These are phyloP conservation scores for Cavia porcellus DNA, from an alignment of 2,113 vertebrate species.

Conservation along the genomic window DNA sequence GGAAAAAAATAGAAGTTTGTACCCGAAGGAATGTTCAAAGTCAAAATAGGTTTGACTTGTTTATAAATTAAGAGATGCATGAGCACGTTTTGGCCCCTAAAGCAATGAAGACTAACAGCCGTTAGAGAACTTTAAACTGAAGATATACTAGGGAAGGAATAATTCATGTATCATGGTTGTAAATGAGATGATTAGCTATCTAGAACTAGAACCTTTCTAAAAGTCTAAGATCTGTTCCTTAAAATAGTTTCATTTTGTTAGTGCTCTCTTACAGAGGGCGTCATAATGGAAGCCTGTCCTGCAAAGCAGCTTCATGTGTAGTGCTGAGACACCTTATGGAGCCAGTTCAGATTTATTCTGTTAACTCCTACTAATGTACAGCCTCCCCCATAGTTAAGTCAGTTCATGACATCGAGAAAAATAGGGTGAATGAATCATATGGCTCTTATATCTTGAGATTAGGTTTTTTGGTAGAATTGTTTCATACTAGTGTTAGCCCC, in stretches of 20 bases:
- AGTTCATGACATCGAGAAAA: constrained; percentile 16
- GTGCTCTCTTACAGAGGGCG: not conserved
- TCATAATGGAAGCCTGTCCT: not conserved
- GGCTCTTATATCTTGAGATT: not conserved
- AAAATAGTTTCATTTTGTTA: not conserved
- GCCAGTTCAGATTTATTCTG: not conserved
- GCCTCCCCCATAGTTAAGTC: not conserved
- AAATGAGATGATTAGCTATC: not conserved
- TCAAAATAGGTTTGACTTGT: constrained; percentile 8
- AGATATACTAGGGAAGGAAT: not conserved
- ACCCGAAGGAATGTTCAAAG: not conserved
- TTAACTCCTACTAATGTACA: not conserved
- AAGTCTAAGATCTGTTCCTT: not conserved
- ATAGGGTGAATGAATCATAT: not conserved
- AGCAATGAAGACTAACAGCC: not conserved
- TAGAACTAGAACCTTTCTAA: not conserved
- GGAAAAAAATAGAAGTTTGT: not conserved
- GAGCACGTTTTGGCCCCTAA: not conserved
- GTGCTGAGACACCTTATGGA: not conserved
- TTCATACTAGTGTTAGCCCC: not conserved
- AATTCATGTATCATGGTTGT: not conserved
- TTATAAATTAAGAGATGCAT: constrained; percentile 42
- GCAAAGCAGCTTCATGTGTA: not conserved
- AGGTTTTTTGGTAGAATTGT: not conserved
- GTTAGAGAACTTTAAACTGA: not conserved